A percentile compares a stretch with the other conserved stretches of the same genome.
These are phyloP conservation scores for Eupithecia tripunctaria DNA, from an alignment of 2,888 invertebrate species.

Conservation along the genomic window DNA sequence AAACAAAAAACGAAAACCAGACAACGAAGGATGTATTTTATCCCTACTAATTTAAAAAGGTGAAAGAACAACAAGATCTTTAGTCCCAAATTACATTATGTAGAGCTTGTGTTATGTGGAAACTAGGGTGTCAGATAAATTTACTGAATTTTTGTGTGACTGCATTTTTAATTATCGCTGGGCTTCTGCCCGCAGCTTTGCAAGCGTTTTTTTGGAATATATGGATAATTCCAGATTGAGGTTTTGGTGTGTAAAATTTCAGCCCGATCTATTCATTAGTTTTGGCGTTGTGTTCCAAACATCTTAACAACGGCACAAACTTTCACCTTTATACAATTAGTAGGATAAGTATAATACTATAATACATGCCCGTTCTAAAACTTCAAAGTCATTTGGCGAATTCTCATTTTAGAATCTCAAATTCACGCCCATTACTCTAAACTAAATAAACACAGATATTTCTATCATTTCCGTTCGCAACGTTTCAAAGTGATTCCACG, in stretches of 20 bases:
- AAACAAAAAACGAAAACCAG: neutral
- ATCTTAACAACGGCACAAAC: too few relatives aligned
- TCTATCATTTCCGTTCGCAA: constrained; percentile 10
- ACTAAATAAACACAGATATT: constrained; percentile 7
- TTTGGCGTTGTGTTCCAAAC: too few relatives aligned
- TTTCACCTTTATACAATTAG: too few relatives aligned
- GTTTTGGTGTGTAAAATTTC: too few relatives aligned
- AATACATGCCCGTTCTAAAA: constrained; percentile 2
- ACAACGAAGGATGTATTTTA: neutral
- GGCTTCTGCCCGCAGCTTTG: neutral
- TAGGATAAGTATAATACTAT: neutral
- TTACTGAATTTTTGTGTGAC: neutral
- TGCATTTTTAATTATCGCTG: neutral
- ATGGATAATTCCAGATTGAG: too few relatives aligned
- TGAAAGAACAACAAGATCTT: too few relatives aligned
- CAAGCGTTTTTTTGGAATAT: too few relatives aligned
- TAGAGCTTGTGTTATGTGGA: neutral
- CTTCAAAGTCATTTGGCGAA: constrained; percentile 15
- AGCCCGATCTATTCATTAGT: too few relatives aligned
- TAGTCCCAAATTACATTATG: neutral
- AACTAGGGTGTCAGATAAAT: neutral
- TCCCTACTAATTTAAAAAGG: neutral
- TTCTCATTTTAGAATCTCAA: constrained; percentile 15
- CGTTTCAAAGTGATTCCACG: neutral
- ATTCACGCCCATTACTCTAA: constrained; percentile 8